Evolutionary conservation across 2,888 invertebrate species (phyloP).

Genomic region (Caenorhabditis japonica): DNA sequence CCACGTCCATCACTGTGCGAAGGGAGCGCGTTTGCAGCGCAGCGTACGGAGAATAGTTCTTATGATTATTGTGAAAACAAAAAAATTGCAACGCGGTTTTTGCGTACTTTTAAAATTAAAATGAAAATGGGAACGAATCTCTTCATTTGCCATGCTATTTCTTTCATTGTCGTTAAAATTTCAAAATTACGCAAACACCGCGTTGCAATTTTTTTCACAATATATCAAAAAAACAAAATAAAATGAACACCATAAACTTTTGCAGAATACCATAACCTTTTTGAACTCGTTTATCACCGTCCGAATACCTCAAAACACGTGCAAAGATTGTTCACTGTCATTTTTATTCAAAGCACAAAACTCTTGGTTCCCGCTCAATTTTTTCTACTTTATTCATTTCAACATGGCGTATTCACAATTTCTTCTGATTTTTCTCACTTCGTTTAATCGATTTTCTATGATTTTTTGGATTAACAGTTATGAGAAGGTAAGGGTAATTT

Average conservation of each 20-base stretch:
- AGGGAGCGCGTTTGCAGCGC: no score
- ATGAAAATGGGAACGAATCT: no score
- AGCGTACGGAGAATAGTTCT: no score
- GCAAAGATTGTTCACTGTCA: constrained; percentile 31
- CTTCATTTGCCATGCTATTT: no score
- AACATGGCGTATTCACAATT: constrained; percentile 43
- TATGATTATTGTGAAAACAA: no score
- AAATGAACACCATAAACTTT: neutral
- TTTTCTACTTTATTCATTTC: constrained; percentile 44
- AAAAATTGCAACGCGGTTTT: no score
- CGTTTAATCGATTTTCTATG: constrained; percentile 40
- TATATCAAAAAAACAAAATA: no score
- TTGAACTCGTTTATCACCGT: constrained; percentile 48
- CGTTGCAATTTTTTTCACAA: no score
- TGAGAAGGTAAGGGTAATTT: constrained; percentile 10
- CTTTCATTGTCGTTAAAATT: no score
- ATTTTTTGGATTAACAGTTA: constrained; percentile 28
- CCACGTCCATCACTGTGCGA: no score
- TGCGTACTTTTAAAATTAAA: no score
- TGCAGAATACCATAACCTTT: constrained; percentile 42
- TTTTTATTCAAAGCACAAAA: constrained; percentile 30
- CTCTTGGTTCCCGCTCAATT: constrained; percentile 36
- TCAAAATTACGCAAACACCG: no score
- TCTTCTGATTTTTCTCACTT: constrained; percentile 34
- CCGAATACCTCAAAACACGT: constrained; percentile 43